Evolutionary conservation across 2,797 vertebrate genomes (phyloP).

Genomic region (Salmo trutta): DNA sequence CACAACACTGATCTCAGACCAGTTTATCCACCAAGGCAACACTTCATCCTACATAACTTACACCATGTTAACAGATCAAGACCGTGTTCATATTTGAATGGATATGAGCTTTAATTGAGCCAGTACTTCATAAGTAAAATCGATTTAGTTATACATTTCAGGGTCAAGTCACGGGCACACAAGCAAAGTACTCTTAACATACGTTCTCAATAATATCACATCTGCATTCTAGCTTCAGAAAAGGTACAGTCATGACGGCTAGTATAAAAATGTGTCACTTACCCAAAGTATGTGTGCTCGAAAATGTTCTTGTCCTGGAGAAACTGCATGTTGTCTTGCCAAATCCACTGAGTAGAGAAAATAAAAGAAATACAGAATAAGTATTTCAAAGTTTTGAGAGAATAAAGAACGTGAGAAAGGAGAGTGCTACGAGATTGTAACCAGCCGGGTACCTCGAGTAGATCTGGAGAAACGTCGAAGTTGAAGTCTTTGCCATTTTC

Average conservation of each 20-base stretch:
- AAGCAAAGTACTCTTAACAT: too few species aligned
- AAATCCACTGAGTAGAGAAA: slow-evolving; percentile 89
- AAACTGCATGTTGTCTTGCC: slow-evolving; percentile 99
- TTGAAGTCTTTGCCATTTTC: slow-evolving; percentile 93
- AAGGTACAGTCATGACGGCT: neutral
- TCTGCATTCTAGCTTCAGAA: too few species aligned
- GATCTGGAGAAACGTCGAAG: slow-evolving; percentile 94
- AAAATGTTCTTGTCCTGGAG: slow-evolving; percentile 99
- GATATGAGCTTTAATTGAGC: too few species aligned
- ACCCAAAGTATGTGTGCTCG: slow-evolving; percentile 99
- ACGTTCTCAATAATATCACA: neutral
- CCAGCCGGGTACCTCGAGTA: slow-evolving; percentile 72
- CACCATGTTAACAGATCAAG: too few species aligned
- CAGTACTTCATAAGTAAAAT: too few species aligned
- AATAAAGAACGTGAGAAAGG: neutral
- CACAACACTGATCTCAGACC: neutral
- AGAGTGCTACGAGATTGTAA: neutral
- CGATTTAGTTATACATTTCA: too few species aligned
- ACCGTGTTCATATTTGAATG: too few species aligned
- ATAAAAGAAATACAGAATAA: neutral
- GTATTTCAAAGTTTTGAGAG: neutral
- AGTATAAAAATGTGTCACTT: slow-evolving; percentile 49
- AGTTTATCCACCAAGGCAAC: neutral
- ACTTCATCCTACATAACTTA: neutral
- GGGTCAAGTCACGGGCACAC: too few species aligned